These are phyloP conservation scores for Laterallus jamaicensis DNA, from an alignment of 2,113 vertebrate genomes.

Conservation along the genomic window DNA sequence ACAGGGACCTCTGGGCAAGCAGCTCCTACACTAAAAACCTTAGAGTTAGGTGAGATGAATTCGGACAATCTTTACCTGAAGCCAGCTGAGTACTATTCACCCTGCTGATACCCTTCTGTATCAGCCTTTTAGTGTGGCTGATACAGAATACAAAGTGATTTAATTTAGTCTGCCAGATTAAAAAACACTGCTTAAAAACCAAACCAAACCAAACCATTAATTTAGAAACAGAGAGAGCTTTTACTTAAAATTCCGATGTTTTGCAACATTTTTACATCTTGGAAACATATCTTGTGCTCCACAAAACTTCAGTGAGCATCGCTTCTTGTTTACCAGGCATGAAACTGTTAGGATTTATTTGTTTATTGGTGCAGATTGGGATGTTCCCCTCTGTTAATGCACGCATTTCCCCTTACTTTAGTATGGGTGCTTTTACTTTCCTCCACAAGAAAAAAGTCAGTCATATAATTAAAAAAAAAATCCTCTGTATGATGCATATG, in stretches of 20 bases:
- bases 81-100: not conserved
- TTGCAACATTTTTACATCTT: not conserved
- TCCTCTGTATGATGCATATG: not conserved
- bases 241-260: not conserved
- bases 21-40: not conserved
- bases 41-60: not conserved
- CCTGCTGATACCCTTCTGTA: too few relatives aligned
- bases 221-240: not conserved
- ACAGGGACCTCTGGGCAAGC: not conserved
- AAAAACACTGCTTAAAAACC: not conserved
- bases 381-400: slow-evolving; percentile 25
- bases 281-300: not conserved
- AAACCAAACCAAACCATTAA: not conserved
- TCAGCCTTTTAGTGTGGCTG: not conserved
- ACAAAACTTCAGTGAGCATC: not conserved
- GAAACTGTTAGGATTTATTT: not conserved
- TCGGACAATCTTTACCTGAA: not conserved
- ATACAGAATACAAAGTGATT: not conserved
- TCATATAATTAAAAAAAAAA: slow-evolving; percentile 24
- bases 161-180: not conserved
- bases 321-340: slow-evolving; percentile 27
- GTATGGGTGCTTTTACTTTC: slow-evolving; percentile 54
- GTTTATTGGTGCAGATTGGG: slow-evolving; percentile 35
- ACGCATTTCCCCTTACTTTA: slow-evolving; percentile 40
- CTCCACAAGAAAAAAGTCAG: slow-evolving; percentile 29